A percentile compares a stretch with the other conserved stretches of the same genome.
Evolutionary conservation across 2,888 invertebrate genomes (phyloP).

Genomic region (Plusia festucae): DNA sequence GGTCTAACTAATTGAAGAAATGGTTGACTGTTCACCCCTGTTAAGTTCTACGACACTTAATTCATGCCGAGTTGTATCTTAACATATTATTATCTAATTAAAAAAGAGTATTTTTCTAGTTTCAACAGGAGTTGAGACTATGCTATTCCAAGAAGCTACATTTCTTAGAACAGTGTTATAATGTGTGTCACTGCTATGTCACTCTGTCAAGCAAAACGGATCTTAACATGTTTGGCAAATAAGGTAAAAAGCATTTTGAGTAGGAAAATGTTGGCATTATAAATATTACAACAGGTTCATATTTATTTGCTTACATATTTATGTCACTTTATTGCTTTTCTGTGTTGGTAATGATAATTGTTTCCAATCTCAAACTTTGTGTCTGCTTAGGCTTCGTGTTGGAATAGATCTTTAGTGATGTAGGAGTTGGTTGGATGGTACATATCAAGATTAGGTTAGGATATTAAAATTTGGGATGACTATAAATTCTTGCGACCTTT

Average conservation of each 20-base stretch:
- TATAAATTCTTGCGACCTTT: too few relatives aligned
- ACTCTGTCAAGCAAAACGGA: constrained; percentile 3
- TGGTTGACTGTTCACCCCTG: not conserved
- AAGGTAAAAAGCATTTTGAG: not conserved
- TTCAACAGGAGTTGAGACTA: constrained; percentile 4
- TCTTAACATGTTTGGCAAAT: constrained; percentile 1
- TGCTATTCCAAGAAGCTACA: not conserved
- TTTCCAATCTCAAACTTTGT: too few relatives aligned
- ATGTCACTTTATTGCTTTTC: too few relatives aligned
- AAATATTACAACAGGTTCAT: not conserved
- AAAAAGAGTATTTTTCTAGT: too few relatives aligned
- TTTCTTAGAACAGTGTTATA: constrained; percentile 3
- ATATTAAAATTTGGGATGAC: too few relatives aligned
- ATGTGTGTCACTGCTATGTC: not conserved
- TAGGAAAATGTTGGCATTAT: constrained; percentile 4
- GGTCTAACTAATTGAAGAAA: too few relatives aligned
- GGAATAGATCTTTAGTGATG: too few relatives aligned
- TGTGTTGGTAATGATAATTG: too few relatives aligned
- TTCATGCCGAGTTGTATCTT: not conserved
- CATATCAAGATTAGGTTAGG: too few relatives aligned
- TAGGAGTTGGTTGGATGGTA: too few relatives aligned
- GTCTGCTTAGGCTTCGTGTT: too few relatives aligned
- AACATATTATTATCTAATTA: not conserved
- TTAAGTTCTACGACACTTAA: not conserved
- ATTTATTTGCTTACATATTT: too few relatives aligned